Evolutionary conservation across 2,888 invertebrate genomes (phyloP).

Genomic region (Apamea sordens): DNA sequence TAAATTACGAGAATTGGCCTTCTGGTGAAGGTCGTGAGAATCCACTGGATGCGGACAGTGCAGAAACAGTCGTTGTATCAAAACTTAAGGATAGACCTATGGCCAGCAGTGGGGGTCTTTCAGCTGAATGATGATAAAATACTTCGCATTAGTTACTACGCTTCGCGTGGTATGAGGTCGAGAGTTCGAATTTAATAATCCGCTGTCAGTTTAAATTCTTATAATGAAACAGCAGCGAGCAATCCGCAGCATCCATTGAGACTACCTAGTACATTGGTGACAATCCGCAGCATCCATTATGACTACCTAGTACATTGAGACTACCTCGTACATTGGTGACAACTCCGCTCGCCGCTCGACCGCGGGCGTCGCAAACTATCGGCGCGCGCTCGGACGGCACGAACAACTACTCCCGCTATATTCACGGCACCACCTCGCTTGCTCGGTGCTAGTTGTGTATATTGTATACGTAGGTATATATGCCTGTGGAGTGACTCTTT

Average conservation of each 20-base stretch:
- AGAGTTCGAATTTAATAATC: not conserved
- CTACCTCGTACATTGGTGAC: not conserved
- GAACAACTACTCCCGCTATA: not conserved
- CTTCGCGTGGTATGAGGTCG: not conserved
- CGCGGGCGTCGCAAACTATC: not conserved
- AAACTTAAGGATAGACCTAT: not conserved
- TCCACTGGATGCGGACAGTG: not conserved
- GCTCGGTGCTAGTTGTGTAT: not conserved
- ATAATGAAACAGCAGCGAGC: not conserved
- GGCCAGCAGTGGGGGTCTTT: not conserved
- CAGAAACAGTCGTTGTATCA: not conserved
- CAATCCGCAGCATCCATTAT: not conserved
- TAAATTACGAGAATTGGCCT: too few relatives aligned
- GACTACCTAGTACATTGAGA: too few relatives aligned
- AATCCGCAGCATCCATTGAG: not conserved
- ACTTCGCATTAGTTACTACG: not conserved
- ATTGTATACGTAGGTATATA: not conserved
- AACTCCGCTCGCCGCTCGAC: not conserved
- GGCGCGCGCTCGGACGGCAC: not conserved
- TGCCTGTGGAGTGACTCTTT: not conserved
- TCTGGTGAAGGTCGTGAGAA: not conserved
- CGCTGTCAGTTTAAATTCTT: not conserved
- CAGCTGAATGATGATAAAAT: not conserved
- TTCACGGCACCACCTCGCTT: not conserved
- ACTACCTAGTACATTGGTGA: not conserved